Base-by-base conservation (phyloP, 2,888 invertebrate genomes). In the Morpho helenor region DNA sequence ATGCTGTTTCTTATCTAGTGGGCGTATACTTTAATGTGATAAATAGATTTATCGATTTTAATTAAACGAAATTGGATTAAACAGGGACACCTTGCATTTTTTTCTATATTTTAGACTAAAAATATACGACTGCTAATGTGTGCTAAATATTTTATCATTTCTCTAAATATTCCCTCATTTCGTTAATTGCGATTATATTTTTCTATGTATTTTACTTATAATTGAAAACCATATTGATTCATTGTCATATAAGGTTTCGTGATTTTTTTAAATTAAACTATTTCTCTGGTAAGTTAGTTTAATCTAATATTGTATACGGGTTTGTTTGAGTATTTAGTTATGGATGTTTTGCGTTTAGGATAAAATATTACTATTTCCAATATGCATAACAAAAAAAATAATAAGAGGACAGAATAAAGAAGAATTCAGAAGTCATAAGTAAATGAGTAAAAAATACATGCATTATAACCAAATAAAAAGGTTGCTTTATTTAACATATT, bases 71-170 rank as follows among this genome's bases (percentile, higher is more conserved):
- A 54, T 63, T 63, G 58, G 58, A 59, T 55, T 22, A 58, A 63
- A 79, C 79, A 78, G 81, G 81, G 76, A 78, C 65, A 65, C 46
- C 65, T 60, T 78, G 84, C 84, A 84, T 84, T 84, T 82, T 66
- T 74, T 79, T 79, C 71, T 71, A 74, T 75, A 72, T 71, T 77
- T 73, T 73, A 75, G 83, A 84, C 82, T 85, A 82, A 84, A 67
- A 6, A 43, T 31, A 64, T 73, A 69, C 70, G 82, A 84, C 83
- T 84, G 82, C 67, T 75, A 71, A 45, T 55, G 71, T 78, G 85
- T 84, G 85, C 85, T 85, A 84, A 86, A 68, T 63, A 64, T 79
- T 55, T 55, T 56, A 59, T 48, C 43, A n/a, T 39, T 40, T 16
- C 16, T 16, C 16, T 16, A 16, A 16, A 16, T 45, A 43, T 52